A percentile compares a stretch with the other conserved stretches of the same genome.
These are phyloP conservation scores for Tenthredo mesomela DNA, from an alignment of 2,888 invertebrate species.

Conservation along the genomic window DNA sequence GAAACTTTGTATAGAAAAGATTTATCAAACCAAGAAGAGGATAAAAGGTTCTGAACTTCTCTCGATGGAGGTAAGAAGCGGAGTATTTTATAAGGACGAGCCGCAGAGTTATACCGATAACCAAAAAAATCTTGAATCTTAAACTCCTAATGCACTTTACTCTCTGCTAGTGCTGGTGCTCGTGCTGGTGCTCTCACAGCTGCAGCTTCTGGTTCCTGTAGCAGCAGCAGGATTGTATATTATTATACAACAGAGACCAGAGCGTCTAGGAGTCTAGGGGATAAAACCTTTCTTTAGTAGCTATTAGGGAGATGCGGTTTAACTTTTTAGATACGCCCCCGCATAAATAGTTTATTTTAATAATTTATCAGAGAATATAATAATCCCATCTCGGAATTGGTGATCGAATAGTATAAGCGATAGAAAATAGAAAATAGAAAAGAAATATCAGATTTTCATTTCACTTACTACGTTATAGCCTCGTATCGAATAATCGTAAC, in stretches of 20 bases:
- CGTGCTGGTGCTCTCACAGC: not conserved
- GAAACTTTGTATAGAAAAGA: conserved; percentile 34
- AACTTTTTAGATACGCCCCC: not conserved
- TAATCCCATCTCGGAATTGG: not conserved
- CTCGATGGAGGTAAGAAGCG: not conserved
- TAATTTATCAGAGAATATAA: not conserved
- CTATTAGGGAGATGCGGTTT: conserved; percentile 6
- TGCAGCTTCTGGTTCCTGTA: not conserved
- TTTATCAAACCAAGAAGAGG: conserved; percentile 5
- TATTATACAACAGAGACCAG: not conserved
- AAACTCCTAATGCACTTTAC: conserved; percentile 29
- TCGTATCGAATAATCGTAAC: not conserved
- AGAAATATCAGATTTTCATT: not conserved
- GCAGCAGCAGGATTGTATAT: not conserved
- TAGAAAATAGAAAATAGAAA: not conserved
- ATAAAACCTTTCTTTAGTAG: conserved; percentile 14
- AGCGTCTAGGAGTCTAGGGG: not conserved
- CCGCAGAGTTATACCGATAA: conserved; percentile 13
- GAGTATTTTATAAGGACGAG: not conserved
- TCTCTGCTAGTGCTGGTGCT: not conserved
- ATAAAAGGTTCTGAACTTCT: not conserved
- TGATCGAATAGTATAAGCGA: too few species aligned
- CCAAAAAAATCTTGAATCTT: conserved; percentile 11
- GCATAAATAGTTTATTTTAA: not conserved
- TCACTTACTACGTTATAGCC: conserved; percentile 3